Percentiles rank a stretch among this genome's conserved stretches.
phyloP scores from a whole-genome alignment of 35 echinoderm and acorn worm species.

The Apostichopus japonicus region DNA sequence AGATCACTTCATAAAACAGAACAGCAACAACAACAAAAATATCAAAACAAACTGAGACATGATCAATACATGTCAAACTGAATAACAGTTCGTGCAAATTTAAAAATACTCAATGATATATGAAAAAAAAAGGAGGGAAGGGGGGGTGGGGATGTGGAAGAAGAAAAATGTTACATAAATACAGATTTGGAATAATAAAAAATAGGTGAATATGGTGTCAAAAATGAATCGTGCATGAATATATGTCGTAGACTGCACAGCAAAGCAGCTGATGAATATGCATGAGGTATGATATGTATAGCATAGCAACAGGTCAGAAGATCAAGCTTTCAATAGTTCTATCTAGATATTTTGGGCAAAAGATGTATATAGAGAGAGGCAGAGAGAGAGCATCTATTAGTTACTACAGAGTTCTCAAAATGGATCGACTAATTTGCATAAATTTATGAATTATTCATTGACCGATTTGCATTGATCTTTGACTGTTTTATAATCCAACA shows the following conservation, averaged over 20 bases:
- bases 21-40: background rate
- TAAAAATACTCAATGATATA: background rate
- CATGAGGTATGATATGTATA: background rate
- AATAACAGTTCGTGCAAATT: background rate
- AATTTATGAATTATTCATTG: background rate
- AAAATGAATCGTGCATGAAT: background rate
- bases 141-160: no score
- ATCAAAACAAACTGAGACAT: background rate
- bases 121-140: background rate
- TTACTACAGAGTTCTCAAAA: background rate
- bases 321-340: background rate
- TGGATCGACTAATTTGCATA: background rate
- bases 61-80: background rate
- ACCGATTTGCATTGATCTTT: background rate
- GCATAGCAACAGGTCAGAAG: background rate
- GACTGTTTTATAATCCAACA: background rate
- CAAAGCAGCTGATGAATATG: background rate
- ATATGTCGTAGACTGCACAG: background rate
- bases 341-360: no score
- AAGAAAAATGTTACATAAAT: background rate
- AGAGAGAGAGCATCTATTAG: background rate
- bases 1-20: background rate
- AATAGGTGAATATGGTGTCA: background rate
- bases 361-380: no score
- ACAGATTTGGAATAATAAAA: background rate